A percentile compares a stretch with the other conserved stretches of the same genome.
Evolutionary conservation across 2,113 vertebrate species (phyloP).

Genomic region (Peromyscus maniculatus): DNA sequence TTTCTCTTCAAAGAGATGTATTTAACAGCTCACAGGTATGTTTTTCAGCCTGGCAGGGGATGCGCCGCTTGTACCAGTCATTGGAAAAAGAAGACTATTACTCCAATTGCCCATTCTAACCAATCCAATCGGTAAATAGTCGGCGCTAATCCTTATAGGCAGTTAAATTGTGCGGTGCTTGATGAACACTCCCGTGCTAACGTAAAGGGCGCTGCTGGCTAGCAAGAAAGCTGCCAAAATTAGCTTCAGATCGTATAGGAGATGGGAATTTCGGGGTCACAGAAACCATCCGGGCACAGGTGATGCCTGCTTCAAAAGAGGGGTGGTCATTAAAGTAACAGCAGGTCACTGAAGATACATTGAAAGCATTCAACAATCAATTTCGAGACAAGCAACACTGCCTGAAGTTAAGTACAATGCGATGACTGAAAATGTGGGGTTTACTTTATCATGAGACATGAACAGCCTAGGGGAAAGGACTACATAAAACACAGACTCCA

Average conservation of each 20-base stretch:
- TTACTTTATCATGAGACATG: conserved; percentile 28
- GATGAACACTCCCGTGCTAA: conserved; percentile 64
- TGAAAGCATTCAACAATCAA: conserved; percentile 51
- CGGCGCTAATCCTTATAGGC: conserved; percentile 69
- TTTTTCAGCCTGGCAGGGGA: conserved; percentile 44
- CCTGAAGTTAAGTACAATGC: conserved; percentile 68
- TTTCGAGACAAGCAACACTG: conserved; percentile 69
- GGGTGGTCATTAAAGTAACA: conserved; percentile 72
- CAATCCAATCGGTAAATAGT: conserved; percentile 69
- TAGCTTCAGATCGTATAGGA: conserved; percentile 40
- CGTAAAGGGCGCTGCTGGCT: conserved; percentile 9
- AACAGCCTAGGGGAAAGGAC: conserved; percentile 10
- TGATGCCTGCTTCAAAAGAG: conserved; percentile 59
- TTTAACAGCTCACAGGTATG: conserved; percentile 54
- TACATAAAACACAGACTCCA: not conserved
- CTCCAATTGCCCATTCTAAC: conserved; percentile 53
- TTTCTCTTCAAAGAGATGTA: conserved; percentile 52
- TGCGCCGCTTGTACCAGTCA: not conserved
- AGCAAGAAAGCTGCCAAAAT: conserved; percentile 71
- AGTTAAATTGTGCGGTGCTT: conserved; percentile 62
- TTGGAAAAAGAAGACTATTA: conserved; percentile 7
- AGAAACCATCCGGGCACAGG: conserved; percentile 17
- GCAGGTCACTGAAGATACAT: conserved; percentile 57
- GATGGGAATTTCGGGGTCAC: conserved; percentile 6
- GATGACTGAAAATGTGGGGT: conserved; percentile 55